Evolutionary conservation across 1,140 invertebrate species (phyloP).

Genomic region (Chelonus insularis): DNA sequence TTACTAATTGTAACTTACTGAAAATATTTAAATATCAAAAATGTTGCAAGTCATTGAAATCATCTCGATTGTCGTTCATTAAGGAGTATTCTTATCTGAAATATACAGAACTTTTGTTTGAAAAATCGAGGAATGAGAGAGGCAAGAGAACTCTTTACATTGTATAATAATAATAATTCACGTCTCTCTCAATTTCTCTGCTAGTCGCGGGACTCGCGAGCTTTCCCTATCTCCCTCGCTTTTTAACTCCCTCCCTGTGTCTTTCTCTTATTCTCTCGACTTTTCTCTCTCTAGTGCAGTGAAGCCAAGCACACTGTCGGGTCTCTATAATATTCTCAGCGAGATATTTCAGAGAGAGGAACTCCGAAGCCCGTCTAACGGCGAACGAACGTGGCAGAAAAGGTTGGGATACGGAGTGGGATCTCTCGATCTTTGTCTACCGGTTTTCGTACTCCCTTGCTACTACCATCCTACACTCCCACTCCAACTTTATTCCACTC

Average conservation of each 20-base stretch:
- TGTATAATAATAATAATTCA: constrained; percentile 28
- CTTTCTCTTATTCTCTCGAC: constrained; percentile 16
- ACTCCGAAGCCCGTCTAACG: constrained; percentile 45
- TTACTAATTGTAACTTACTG: too few species aligned
- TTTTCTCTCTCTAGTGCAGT: constrained; percentile 1
- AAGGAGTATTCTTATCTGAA: too few species aligned
- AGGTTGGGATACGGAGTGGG: constrained; percentile 24
- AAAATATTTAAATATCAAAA: too few species aligned
- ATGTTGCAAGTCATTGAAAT: too few species aligned
- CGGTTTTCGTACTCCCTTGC: constrained; percentile 4
- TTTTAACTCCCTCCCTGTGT: constrained; percentile 16
- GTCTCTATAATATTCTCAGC: constrained; percentile 49
- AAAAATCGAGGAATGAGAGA: constrained; percentile 2
- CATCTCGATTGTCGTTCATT: too few species aligned
- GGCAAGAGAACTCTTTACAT: constrained; percentile 2
- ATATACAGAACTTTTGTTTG: too few species aligned
- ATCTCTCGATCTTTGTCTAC: constrained; percentile 22
- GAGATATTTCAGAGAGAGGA: constrained; percentile 50
- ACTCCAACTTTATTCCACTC: constrained; percentile 23
- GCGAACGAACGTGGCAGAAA: constrained; percentile 26
- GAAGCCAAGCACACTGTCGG: constrained; percentile 17
- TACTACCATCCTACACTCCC: constrained; percentile 11
- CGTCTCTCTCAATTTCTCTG: constrained; percentile 25
- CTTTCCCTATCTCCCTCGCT: constrained; percentile 22
- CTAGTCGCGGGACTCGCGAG: constrained; percentile 9